Percentiles rank a stretch among this genome's conserved stretches.
phyloP scores from a whole-genome alignment of 1,140 invertebrate genomes.

The Tribolium castaneum region DNA sequence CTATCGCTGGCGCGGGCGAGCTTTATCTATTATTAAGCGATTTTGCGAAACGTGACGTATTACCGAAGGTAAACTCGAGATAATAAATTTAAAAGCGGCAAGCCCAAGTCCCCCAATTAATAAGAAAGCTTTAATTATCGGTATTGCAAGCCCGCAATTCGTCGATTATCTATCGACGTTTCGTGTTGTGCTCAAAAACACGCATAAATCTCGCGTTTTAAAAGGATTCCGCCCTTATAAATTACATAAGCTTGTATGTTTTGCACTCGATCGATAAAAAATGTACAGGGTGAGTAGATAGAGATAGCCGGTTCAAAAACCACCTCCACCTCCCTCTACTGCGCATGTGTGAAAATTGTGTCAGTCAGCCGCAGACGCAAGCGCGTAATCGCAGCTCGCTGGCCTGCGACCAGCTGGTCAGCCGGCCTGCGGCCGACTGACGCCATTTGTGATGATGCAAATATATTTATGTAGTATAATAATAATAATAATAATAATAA shows the following conservation, averaged over 20 bases:
- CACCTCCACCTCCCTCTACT: too few relatives aligned
- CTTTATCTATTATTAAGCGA: slow-evolving; percentile 4
- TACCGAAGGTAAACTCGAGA: slow-evolving; percentile 1
- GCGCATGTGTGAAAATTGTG: too few relatives aligned
- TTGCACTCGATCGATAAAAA: not conserved
- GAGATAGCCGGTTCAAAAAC: too few relatives aligned
- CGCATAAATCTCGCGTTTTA: not conserved
- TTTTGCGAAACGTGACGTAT: not conserved
- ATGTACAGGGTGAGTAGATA: too few relatives aligned
- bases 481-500: too few relatives aligned
- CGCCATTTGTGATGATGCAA: too few relatives aligned
- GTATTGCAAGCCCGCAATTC: not conserved
- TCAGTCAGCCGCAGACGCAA: too few relatives aligned
- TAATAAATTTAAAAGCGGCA: not conserved
- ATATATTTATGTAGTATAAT: too few relatives aligned
- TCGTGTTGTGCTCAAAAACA: not conserved
- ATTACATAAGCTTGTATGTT: slow-evolving; percentile 1
- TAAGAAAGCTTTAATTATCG: not conserved
- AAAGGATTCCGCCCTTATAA: not conserved
- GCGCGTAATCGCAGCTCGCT: too few relatives aligned
- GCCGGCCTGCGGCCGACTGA: too few relatives aligned
- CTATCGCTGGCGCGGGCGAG: not conserved
- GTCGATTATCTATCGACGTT: not conserved
- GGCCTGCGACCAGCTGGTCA: too few relatives aligned
- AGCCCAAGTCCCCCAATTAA: too few relatives aligned